phyloP scores from a whole-genome alignment of 2,797 vertebrate genomes.

The Rhincodon typus region DNA sequence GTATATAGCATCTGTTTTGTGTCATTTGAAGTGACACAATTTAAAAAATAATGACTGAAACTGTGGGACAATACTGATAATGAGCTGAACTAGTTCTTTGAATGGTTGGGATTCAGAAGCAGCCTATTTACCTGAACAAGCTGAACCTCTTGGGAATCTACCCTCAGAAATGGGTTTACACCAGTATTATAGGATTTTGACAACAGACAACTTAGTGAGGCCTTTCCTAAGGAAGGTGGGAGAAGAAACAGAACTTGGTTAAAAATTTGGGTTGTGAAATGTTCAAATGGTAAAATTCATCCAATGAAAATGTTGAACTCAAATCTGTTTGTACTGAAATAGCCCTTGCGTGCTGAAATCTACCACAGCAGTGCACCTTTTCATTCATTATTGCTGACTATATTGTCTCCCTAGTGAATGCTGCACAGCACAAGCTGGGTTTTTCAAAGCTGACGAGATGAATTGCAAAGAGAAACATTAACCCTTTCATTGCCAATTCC shows the following conservation, averaged over 20 bases:
- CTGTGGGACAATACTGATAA: neutral
- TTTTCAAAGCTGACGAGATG: constrained; percentile 22
- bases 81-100: neutral
- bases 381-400: constrained; percentile 34
- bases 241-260: neutral
- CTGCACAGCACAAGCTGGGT: neutral
- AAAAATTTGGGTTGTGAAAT: neutral
- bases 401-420: constrained; percentile 28
- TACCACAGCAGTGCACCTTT: constrained; percentile 25
- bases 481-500: neutral
- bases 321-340: constrained; percentile 7
- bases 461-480: constrained; percentile 11
- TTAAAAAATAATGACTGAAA: neutral
- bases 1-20: neutral
- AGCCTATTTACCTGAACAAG: neutral
- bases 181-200: neutral
- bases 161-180: neutral
- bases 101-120: neutral
- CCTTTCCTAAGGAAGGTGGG: neutral
- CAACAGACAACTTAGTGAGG: neutral
- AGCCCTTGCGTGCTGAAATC: neutral
- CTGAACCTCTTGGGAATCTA: neutral
- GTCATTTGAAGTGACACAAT: neutral
- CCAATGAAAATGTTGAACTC: neutral
- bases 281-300: neutral